phyloP scores from a whole-genome alignment of 2,797 vertebrate species.

The Hemitrygon akajei region DNA sequence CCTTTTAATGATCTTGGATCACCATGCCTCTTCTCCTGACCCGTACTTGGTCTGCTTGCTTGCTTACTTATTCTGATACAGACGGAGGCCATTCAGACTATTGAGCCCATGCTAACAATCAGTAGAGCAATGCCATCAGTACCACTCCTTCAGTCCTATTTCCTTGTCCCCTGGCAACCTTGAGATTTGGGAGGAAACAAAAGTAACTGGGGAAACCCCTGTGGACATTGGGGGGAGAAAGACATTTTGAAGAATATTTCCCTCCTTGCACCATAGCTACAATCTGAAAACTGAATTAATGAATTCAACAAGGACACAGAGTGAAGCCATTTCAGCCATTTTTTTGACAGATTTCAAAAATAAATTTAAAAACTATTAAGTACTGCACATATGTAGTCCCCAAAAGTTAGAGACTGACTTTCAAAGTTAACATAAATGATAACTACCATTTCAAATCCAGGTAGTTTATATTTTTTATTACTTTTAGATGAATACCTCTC shows the following conservation, averaged over 20 bases:
- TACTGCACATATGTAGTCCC: neutral
- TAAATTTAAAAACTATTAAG: neutral
- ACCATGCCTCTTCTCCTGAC: neutral
- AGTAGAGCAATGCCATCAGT: too few species aligned
- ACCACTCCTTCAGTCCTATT: too few species aligned
- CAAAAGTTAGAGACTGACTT: neutral
- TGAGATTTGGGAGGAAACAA: too few species aligned
- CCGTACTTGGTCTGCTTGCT: too few species aligned
- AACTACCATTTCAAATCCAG: neutral
- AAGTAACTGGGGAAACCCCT: too few species aligned
- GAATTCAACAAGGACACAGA: neutral
- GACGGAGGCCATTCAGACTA: too few species aligned
- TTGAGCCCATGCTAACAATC: too few species aligned
- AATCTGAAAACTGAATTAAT: neutral
- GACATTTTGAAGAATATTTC: neutral
- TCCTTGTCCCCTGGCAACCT: too few species aligned
- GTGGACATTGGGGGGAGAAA: too few species aligned
- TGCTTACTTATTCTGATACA: too few species aligned
- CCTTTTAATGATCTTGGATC: neutral
- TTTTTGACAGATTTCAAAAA: neutral
- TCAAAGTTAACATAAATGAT: neutral
- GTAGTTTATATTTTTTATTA: conserved; percentile 3
- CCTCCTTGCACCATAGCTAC: neutral
- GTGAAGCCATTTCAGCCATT: neutral
- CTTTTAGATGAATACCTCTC: neutral